Evolutionary conservation across 2,888 invertebrate genomes (phyloP).

Genomic region (Volucella bombylans): DNA sequence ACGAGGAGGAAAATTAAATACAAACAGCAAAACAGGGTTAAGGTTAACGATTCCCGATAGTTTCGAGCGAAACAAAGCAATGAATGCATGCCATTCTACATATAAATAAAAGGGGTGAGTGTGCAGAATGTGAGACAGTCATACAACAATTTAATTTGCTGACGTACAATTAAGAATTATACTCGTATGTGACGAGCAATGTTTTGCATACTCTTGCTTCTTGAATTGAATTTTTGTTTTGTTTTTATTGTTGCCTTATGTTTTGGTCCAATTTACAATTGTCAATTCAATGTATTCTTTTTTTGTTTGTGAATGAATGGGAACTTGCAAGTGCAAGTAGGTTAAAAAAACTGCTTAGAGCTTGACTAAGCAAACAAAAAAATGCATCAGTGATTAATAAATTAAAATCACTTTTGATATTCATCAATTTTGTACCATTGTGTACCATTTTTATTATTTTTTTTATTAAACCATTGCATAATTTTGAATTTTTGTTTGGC

Average conservation of each 20-base stretch:
- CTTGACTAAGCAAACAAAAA: too few relatives aligned
- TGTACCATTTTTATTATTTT: constrained; percentile 18
- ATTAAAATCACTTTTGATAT: too few relatives aligned
- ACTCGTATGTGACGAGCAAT: background rate
- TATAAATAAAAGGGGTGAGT: background rate
- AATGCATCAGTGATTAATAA: too few relatives aligned
- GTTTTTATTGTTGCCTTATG: background rate
- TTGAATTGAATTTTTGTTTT: background rate
- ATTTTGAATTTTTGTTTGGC: too few relatives aligned
- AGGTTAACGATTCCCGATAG: constrained; percentile 65
- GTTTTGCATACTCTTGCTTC: background rate
- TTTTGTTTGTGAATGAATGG: too few relatives aligned
- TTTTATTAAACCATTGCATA: background rate
- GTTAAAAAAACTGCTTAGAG: too few relatives aligned
- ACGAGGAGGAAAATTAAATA: constrained; percentile 1
- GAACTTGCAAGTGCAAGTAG: too few relatives aligned
- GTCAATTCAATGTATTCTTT: too few relatives aligned
- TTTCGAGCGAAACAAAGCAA: constrained; percentile 51
- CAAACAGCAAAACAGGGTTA: constrained; percentile 58
- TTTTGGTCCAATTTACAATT: too few relatives aligned
- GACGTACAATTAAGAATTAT: constrained; percentile 5
- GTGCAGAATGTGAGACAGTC: constrained; percentile 7
- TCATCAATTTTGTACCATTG: background rate
- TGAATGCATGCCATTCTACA: constrained; percentile 5
- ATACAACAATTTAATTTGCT: constrained; percentile 39